Percentiles rank a stretch among this genome's conserved stretches.
These are phyloP conservation scores for Cercopithecus mona DNA, from an alignment of 2,113 vertebrate genomes.

Conservation along the genomic window DNA sequence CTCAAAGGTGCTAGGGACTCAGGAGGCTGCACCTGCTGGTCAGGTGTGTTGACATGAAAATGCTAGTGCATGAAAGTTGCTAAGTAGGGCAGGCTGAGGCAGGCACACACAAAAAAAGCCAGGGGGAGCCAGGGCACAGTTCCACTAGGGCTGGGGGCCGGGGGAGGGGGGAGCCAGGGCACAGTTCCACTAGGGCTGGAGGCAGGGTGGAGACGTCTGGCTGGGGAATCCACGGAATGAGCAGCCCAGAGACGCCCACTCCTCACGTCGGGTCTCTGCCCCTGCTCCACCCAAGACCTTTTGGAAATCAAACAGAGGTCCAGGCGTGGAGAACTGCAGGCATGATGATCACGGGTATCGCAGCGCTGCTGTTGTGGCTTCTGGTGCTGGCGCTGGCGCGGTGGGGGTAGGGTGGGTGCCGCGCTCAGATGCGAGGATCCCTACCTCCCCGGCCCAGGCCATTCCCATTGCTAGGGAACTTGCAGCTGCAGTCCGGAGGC, in stretches of 20 bases:
- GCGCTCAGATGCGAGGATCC: too few relatives aligned
- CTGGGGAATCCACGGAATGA: background rate
- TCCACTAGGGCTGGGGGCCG: too few relatives aligned
- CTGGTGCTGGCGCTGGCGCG: background rate
- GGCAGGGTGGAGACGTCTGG: background rate
- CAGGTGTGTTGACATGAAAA: background rate
- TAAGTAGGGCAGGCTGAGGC: background rate
- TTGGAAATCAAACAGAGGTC: background rate
- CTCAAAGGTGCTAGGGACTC: background rate
- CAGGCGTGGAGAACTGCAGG: background rate
- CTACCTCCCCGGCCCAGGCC: background rate
- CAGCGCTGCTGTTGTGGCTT: background rate
- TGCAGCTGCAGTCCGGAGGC: background rate
- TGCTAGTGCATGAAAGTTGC: background rate
- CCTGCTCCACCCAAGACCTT: background rate
- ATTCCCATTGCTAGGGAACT: background rate
- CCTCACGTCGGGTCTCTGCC: background rate
- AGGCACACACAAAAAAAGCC: background rate
- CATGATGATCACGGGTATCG: background rate
- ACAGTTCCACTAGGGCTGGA: background rate
- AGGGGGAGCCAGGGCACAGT: background rate
- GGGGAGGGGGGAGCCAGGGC: background rate
- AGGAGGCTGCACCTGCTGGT: background rate
- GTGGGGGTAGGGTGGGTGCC: fast-evolving
- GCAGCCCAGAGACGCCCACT: background rate